Evolutionary conservation across 2,113 vertebrate genomes (phyloP), one percentile per base, ranked within the genome.

Genomic region (Carassius auratus): DNA sequence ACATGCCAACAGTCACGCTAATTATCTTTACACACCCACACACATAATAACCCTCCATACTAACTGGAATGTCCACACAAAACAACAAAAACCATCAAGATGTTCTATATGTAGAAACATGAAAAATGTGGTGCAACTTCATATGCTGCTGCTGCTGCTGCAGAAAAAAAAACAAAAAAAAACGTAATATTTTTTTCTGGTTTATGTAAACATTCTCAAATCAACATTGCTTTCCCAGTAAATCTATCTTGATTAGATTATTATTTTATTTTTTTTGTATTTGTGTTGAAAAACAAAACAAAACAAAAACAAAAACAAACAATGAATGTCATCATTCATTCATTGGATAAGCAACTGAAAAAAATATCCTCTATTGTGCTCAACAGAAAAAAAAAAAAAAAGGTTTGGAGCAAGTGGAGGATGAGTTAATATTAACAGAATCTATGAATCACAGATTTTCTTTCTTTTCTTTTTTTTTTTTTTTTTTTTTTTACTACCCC

Each of bases 1-100:
- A 30, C 21, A 52, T 13, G 38, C 38, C 38, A 38, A 57, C 50
- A 4, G 50, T 52, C 76, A 88, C 64, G 78, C 76, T 73, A 84
- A 55, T 76, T 33, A 76, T 76, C 59, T 30, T 36, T 36, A 71
- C n/a, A 71, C 36, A 48, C 50, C 68, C 59, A 83, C 84, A 78
- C 42, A 77, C 81, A 74, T 57, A n/a, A 81, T 42, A 61, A 36
- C 75, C 48, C 26, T 38, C 38, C 9, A 38, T 38, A 38, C 36
- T 38, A 57, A 48, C 45, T 36, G 52, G 15, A 36, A 77, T 73
- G 73, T 17, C 23, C 48, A 76, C 38, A 86, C 17, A 59, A 9
- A 77, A 52, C 12, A 61, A 6, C 21, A 12, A 23, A 62, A 42
- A 62, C 10, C 33, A 42, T 23, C 5, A n/a, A 59, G 0, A 59